phyloP scores from a whole-genome alignment of 2,888 invertebrate species.

The Melanargia galathea region DNA sequence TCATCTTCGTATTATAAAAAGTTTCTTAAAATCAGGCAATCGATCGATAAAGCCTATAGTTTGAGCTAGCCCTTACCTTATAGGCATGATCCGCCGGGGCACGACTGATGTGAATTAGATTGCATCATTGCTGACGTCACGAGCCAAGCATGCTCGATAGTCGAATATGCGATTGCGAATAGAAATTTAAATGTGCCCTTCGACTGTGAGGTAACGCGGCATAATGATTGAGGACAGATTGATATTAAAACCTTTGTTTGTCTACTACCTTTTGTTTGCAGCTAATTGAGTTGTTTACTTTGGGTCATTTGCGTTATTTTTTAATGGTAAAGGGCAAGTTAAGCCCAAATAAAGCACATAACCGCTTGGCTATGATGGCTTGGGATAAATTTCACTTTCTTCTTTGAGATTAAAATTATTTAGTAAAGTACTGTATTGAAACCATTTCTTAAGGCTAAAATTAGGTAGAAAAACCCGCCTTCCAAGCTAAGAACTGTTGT shows the following conservation, averaged over 20 bases:
- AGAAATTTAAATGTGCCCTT: slow-evolving; percentile 70
- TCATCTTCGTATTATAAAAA: too few species aligned
- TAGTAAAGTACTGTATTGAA: too few species aligned
- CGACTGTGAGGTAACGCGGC: slow-evolving; percentile 50
- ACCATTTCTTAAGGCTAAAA: too few species aligned
- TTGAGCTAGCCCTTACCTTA: slow-evolving; percentile 29
- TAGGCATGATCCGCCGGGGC: slow-evolving; percentile 35
- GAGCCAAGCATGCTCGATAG: slow-evolving; percentile 57
- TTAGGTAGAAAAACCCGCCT: too few species aligned
- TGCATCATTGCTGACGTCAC: slow-evolving; percentile 76
- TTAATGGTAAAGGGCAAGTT: background rate
- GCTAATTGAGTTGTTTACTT: slow-evolving; percentile 6
- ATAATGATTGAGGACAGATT: slow-evolving; percentile 30
- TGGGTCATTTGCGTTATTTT: slow-evolving; percentile 1
- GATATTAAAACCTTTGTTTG: slow-evolving; percentile 21
- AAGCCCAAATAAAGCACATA: background rate
- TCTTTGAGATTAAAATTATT: too few species aligned
- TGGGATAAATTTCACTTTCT: too few species aligned
- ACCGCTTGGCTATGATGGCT: background rate
- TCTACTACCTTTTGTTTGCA: slow-evolving; percentile 22
- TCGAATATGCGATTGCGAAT: slow-evolving; percentile 51
- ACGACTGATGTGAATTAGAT: slow-evolving; percentile 46
- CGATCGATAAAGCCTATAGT: background rate
- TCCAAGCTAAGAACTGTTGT: too few species aligned
- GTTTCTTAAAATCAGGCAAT: background rate